phyloP scores from a whole-genome alignment of 2,113 vertebrate genomes.

The Dasyurus viverrinus region DNA sequence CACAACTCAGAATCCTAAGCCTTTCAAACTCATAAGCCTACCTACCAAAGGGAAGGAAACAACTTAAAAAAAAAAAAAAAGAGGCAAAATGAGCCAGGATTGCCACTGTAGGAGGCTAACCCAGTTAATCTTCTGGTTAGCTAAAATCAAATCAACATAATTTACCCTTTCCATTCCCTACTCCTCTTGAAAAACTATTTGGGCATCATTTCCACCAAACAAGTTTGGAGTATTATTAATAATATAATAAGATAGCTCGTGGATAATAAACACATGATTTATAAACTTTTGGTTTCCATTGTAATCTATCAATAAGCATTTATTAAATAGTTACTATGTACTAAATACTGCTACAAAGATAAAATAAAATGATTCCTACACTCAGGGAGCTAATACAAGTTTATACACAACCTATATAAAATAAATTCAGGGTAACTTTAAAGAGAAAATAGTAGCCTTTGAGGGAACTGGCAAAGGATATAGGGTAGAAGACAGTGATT shows the following conservation, averaged over 20 bases:
- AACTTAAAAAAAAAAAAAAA: no score
- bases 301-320: not conserved
- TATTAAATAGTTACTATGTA: not conserved
- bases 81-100: not conserved
- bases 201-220: not conserved
- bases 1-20: not conserved
- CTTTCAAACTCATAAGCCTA: not conserved
- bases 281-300: not conserved
- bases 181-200: not conserved
- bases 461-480: not conserved
- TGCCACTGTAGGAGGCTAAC: not conserved
- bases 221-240: not conserved
- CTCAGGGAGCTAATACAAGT: not conserved
- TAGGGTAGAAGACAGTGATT: not conserved
- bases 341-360: not conserved
- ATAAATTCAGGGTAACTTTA: not conserved
- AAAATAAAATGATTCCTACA: not conserved
- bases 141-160: not conserved
- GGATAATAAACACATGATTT: no score
- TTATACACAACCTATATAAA: not conserved
- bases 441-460: not conserved
- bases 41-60: not conserved
- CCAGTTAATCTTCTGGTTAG: not conserved
- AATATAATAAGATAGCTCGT: not conserved
- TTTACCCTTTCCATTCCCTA: not conserved